Evolutionary conservation across 1,140 invertebrate species (phyloP), one percentile per base, ranked within the genome.

Genomic region (Saccostrea glomerata): DNA sequence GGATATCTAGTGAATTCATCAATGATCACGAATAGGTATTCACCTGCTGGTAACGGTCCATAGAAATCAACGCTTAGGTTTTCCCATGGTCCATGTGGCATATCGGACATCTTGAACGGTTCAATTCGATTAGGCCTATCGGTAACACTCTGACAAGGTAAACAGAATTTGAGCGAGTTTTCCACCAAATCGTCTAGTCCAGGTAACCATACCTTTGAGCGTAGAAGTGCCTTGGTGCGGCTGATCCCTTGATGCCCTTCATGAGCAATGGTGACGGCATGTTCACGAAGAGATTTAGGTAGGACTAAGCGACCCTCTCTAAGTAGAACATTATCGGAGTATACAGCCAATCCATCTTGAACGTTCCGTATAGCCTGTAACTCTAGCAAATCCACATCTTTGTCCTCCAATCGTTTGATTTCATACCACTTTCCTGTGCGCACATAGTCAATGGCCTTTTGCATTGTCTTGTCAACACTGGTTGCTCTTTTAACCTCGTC

Each of bases 1-100:
- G 93, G 92, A 85, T 92, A 94, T 86, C 91, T 63, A 20, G 92
- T 93, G 54, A 92, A 93, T 77, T 93, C 91, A 90, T 94, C 91
- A 6, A 90, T 88, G 15, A 93, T 63, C 9, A 93, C 94, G 23
- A 93, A 70, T 17, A 93, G 86, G 85, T 92, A 91, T 47, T 93
- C 86, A 36, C 90, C 90, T 36, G 40, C 87, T 55, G 91, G 92
- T 7, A 93, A 47, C n/a, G 93, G 91, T 58, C 92, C 91, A 86
- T 88, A 92, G 85, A 93, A 92, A 77, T 94, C 93, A 12, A 92
- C 89, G 82, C 90, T 91, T n/a, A 94, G 60, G 30, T 89, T 92
- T 91, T 66, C 70, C 91, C 92, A 93, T 82, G 90, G 90, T 82
- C 73, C 90, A 40, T 55, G 5, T 9, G 73, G 84, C 83, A 88